phyloP scores from a whole-genome alignment of 2,888 invertebrate genomes.

The Tetragonisca angustula region DNA sequence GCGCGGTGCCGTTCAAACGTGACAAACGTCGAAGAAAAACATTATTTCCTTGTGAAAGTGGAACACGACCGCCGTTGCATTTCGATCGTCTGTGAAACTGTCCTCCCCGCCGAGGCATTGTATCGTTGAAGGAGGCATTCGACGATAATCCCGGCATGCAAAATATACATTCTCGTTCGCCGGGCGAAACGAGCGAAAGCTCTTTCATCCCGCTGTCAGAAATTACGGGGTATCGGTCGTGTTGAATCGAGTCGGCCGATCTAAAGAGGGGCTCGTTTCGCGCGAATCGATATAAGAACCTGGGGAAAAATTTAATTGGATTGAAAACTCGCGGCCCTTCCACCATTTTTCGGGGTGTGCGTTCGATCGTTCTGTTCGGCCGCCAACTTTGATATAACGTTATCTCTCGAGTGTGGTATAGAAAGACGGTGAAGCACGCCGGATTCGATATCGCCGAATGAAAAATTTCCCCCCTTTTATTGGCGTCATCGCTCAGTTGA shows the following conservation, averaged over 20 bases:
- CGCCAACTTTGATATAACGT: constrained; percentile 59
- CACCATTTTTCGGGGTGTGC: constrained; percentile 48
- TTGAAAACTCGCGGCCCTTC: constrained; percentile 60
- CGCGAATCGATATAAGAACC: constrained; percentile 27
- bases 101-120: constrained; percentile 4
- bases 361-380: constrained; percentile 42
- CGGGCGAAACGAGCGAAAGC: not conserved
- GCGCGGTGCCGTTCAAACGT: not conserved
- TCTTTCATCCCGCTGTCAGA: constrained; percentile 31
- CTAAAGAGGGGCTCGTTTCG: constrained; percentile 40
- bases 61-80: not conserved
- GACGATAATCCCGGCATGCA: constrained; percentile 33
- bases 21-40: not conserved
- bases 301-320: constrained; percentile 66
- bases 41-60: not conserved
- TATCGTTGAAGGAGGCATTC: constrained; percentile 7
- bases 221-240: constrained; percentile 55
- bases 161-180: not conserved
- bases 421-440: constrained; percentile 23
- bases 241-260: constrained; percentile 46
- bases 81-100: constrained; percentile 3
- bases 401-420: constrained; percentile 42
- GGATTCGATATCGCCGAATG: constrained; percentile 49
- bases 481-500: constrained; percentile 48
- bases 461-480: constrained; percentile 62